A percentile compares a stretch with the other conserved stretches of the same genome.
Evolutionary conservation across 1,140 invertebrate genomes (phyloP).

Genomic region (Lepidostoma basale): DNA sequence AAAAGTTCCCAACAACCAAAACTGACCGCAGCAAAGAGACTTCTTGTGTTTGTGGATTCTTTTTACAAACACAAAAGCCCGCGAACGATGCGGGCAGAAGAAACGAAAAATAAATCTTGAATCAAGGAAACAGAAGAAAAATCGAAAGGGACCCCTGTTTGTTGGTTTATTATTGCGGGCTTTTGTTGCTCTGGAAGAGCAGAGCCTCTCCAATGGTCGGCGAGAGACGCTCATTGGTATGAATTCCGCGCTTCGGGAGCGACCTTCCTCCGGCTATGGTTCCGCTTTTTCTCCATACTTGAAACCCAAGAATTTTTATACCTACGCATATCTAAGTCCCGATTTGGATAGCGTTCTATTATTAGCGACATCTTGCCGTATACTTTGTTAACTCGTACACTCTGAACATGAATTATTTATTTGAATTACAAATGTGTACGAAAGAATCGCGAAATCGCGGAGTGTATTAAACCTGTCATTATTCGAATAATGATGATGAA

Average conservation of each 20-base stretch:
- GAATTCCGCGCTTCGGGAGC: slow-evolving; percentile 1
- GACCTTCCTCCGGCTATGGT: background rate
- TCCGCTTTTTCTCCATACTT: background rate
- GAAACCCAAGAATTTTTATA: background rate
- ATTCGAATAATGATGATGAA: no score
- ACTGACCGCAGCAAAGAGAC: background rate
- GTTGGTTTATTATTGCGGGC: slow-evolving; percentile 14
- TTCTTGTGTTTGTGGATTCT: no score
- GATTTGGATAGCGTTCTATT: background rate
- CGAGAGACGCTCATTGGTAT: background rate
- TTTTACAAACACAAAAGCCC: background rate
- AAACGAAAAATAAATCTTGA: background rate
- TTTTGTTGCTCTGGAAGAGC: background rate
- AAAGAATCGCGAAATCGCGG: no score
- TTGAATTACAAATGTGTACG: no score
- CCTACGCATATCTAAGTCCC: background rate
- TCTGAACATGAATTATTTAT: no score
- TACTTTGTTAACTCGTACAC: no score
- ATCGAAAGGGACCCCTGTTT: background rate
- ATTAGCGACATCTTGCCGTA: no score
- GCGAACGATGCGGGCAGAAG: background rate
- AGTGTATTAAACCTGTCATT: no score
- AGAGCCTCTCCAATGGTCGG: background rate
- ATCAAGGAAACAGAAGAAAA: background rate
- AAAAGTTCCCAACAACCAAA: no score